phyloP scores from a whole-genome alignment of 2,888 invertebrate species.

The Xestia sexstrigata region DNA sequence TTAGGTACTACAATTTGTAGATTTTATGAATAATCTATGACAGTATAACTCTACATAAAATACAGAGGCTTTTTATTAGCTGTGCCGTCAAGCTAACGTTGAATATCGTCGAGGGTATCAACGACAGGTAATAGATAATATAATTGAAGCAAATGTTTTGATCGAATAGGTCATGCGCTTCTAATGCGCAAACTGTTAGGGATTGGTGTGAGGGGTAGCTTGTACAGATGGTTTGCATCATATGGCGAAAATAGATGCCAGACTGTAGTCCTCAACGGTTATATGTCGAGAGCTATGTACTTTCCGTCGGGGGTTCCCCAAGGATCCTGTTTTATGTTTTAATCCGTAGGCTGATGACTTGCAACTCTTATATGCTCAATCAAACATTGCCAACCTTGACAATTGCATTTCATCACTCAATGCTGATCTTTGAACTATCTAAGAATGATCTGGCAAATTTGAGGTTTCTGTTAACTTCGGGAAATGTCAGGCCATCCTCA shows the following conservation, averaged over 20 bases:
- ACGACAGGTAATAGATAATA: not conserved
- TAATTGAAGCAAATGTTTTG: not conserved
- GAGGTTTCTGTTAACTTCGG: too few relatives aligned
- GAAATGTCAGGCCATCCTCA: too few relatives aligned
- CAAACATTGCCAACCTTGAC: too few relatives aligned
- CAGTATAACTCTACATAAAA: not conserved
- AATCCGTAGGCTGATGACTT: too few relatives aligned
- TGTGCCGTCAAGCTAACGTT: not conserved
- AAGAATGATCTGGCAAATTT: too few relatives aligned
- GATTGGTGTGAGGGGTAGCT: not conserved
- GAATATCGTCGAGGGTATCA: not conserved
- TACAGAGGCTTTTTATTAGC: not conserved
- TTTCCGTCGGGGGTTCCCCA: not conserved
- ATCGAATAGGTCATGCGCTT: not conserved
- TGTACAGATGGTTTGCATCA: not conserved
- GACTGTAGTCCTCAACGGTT: not conserved
- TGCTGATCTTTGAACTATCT: too few relatives aligned
- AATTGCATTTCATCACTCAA: too few relatives aligned
- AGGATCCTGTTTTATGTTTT: not conserved
- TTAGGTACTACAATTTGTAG: not conserved
- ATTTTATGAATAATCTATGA: not conserved
- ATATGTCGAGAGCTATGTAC: not conserved
- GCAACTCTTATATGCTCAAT: too few relatives aligned
- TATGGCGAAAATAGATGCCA: not conserved
- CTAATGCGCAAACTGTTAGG: not conserved